A percentile compares a stretch with the other conserved stretches of the same genome.
phyloP scores from a whole-genome alignment of 2,888 invertebrate genomes.

The Drosophila robusta region DNA sequence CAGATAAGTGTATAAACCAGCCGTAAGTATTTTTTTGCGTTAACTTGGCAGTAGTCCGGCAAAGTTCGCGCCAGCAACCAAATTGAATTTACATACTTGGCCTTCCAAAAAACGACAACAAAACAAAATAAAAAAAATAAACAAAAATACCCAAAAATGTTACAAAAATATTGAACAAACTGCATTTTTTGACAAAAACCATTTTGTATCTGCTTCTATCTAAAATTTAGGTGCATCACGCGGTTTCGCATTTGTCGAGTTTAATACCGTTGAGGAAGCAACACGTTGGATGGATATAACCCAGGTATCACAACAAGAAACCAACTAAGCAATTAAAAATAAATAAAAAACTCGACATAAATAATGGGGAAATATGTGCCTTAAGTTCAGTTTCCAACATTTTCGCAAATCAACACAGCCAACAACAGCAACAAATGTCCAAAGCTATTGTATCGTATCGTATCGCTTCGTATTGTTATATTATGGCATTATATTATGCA shows the following conservation, averaged over 20 bases:
- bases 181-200: slow-evolving; percentile 85
- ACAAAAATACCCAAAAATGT: slow-evolving; percentile 62
- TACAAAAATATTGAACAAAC: slow-evolving; percentile 74
- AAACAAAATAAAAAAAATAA: slow-evolving; percentile 36
- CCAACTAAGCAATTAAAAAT: slow-evolving; percentile 11
- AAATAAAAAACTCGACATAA: slow-evolving; percentile 34
- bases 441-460: slow-evolving; percentile 2
- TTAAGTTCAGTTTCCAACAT: slow-evolving; percentile 57
- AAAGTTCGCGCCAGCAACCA: slow-evolving; percentile 53
- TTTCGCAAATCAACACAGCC: not conserved
- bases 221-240: slow-evolving; percentile 94
- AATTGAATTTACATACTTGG: slow-evolving; percentile 55
- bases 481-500: slow-evolving; percentile 7
- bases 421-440: not conserved
- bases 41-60: slow-evolving; percentile 51
- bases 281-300: slow-evolving; percentile 96
- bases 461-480: slow-evolving; percentile 8
- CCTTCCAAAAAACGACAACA: slow-evolving; percentile 37
- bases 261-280: slow-evolving; percentile 94
- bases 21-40: slow-evolving; percentile 54
- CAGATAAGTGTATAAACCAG: slow-evolving; percentile 28
- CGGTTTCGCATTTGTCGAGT: slow-evolving; percentile 97
- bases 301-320: slow-evolving; percentile 86
- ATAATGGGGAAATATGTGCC: slow-evolving; percentile 36
- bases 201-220: slow-evolving; percentile 88